Conservation (phyloP, 2,888 invertebrate species). For the Drosophila antonietae region DNA sequence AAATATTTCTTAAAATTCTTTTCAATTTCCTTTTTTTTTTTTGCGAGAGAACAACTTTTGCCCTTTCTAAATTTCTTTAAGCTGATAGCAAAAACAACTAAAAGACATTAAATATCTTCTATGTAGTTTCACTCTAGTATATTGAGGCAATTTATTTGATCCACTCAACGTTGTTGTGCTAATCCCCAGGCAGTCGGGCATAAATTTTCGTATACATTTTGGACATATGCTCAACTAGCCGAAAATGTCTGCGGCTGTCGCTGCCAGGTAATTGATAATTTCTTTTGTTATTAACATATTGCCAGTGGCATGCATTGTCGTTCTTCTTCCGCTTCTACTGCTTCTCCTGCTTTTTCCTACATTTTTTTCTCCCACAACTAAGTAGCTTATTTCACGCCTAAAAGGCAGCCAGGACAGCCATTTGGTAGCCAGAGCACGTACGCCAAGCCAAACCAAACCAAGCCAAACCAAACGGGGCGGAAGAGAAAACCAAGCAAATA, state of each 20-base stretch:
- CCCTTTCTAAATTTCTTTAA: not conserved
- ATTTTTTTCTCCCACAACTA: conserved; percentile 26
- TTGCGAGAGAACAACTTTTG: not conserved
- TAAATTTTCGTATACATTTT: conserved; percentile 22
- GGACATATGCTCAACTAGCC: conserved; percentile 32
- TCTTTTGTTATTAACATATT: conserved; percentile 65
- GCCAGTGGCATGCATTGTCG: conserved; percentile 22
- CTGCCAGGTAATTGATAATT: conserved; percentile 64
- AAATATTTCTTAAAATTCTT: no score
- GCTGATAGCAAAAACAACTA: not conserved
- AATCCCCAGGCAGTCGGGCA: conserved; percentile 21
- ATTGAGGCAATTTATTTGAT: not conserved
- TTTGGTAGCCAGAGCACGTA: conserved; percentile 57
- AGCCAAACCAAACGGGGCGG: conserved; percentile 19
- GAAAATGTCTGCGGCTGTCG: conserved; percentile 40
- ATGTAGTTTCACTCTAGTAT: not conserved
- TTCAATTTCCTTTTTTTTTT: not conserved
- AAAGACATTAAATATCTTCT: not conserved
- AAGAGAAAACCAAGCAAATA: conserved; percentile 34
- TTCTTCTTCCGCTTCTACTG: not conserved
- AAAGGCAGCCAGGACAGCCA: conserved; percentile 19
- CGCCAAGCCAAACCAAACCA: conserved; percentile 20
- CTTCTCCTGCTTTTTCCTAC: no score
- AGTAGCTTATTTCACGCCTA: conserved; percentile 65
- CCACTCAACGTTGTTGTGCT: conserved; percentile 9